Evolutionary conservation across 2,113 vertebrate genomes (phyloP).

Genomic region (Peromyscus californicus): DNA sequence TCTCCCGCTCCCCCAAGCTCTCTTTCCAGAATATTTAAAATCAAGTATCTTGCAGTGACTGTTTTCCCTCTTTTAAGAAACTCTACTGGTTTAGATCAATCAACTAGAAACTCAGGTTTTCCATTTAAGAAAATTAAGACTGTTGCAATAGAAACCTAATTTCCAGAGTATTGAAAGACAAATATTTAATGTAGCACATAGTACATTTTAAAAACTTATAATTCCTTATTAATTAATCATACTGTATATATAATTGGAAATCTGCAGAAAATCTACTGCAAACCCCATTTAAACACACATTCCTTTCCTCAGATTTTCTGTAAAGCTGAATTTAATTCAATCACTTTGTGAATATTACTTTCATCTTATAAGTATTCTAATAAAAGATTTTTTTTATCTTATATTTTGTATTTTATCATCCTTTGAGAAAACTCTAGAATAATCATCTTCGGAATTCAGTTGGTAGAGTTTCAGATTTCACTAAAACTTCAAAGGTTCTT

Average conservation of each 20-base stretch:
- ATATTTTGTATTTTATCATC: neutral
- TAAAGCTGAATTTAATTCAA: neutral
- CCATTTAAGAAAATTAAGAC: neutral
- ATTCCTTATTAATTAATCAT: neutral
- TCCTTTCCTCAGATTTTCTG: neutral
- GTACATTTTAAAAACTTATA: neutral
- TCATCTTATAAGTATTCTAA: neutral
- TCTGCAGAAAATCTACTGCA: neutral
- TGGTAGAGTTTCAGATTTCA: constrained; percentile 24
- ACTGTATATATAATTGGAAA: neutral
- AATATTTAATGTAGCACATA: neutral
- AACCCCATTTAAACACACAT: neutral
- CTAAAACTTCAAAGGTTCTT: constrained; percentile 33
- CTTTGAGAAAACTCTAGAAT: neutral
- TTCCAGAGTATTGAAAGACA: neutral
- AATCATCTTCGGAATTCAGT: neutral
- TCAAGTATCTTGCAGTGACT: neutral
- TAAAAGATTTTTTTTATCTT: neutral
- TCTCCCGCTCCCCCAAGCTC: too few relatives aligned
- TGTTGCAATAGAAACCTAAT: neutral
- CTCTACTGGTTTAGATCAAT: neutral
- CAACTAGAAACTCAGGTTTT: neutral
- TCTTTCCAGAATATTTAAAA: too few relatives aligned
- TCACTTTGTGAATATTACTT: neutral
- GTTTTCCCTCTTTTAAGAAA: neutral